Conservation (phyloP, 2,113 vertebrate species). For the Uria aalge region DNA sequence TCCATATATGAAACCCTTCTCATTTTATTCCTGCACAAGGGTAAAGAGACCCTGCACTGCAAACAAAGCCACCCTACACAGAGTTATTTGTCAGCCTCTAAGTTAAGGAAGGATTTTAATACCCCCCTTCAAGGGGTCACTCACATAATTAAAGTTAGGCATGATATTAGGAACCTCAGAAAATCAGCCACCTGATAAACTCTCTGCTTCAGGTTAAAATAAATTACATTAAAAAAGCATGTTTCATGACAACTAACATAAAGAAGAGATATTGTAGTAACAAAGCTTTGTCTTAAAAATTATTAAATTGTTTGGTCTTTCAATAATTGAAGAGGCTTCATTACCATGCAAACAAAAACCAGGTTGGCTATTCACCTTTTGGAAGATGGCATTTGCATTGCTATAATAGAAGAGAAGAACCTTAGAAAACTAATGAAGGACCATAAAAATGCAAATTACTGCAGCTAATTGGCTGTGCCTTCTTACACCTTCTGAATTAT, state of each 20-base stretch:
- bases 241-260: neutral
- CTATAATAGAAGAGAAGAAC: constrained; percentile 54
- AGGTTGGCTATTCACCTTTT: constrained; percentile 68
- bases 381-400: constrained; percentile 66
- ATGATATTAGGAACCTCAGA: neutral
- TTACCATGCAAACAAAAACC: constrained; percentile 63
- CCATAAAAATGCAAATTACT: constrained; percentile 78
- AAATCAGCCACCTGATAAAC: constrained; percentile 3
- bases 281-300: constrained; percentile 54
- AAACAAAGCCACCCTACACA: neutral
- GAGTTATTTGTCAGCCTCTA: neutral
- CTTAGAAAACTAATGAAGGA: constrained; percentile 69
- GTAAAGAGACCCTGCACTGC: neutral
- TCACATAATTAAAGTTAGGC: neutral
- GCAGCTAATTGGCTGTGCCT: constrained; percentile 72
- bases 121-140: neutral
- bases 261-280: neutral
- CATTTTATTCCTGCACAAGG: neutral
- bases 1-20: neutral
- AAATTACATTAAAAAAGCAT: neutral
- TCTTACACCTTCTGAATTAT: constrained; percentile 75
- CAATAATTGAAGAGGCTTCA: constrained; percentile 70
- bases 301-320: constrained; percentile 55
- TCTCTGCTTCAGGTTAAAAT: neutral
- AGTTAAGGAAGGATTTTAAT: constrained; percentile 11